Conservation (phyloP, 1,140 invertebrate species). For the Pseudachorutes palmiensis region DNA sequence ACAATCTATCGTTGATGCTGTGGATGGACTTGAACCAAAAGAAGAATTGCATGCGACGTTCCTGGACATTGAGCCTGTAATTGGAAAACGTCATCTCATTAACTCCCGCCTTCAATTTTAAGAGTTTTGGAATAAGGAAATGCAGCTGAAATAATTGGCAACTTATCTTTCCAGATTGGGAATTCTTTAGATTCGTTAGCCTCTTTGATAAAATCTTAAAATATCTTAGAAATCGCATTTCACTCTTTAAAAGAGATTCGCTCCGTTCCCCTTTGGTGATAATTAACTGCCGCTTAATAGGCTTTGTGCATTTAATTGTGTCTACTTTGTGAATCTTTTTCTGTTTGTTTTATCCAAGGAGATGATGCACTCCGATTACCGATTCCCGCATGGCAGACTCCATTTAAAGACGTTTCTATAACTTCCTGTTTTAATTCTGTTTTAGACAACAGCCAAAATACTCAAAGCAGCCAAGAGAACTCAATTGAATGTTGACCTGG, state of each 20-base stretch:
- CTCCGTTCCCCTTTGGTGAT: slow-evolving; percentile 4
- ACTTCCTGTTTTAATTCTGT: slow-evolving; percentile 15
- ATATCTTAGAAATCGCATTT: too few species aligned
- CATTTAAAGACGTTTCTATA: background rate
- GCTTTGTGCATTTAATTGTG: background rate
- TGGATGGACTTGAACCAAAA: slow-evolving; percentile 63
- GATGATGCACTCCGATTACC: background rate
- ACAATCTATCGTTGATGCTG: slow-evolving; percentile 52
- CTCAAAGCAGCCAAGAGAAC: slow-evolving; percentile 38
- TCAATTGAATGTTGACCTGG: slow-evolving; percentile 43
- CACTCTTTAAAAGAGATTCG: too few species aligned
- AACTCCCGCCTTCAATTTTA: background rate
- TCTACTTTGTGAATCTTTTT: background rate
- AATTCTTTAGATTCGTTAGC: too few species aligned
- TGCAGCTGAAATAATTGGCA: background rate
- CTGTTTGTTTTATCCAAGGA: background rate
- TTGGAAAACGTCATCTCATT: slow-evolving; percentile 31
- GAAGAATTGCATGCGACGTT: slow-evolving; percentile 59
- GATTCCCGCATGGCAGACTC: background rate
- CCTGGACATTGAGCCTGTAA: slow-evolving; percentile 60
- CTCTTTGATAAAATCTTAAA: too few species aligned
- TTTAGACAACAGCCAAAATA: slow-evolving; percentile 35
- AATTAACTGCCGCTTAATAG: slow-evolving; percentile 8
- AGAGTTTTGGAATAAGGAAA: background rate
- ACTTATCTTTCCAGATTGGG: too few species aligned